Evolutionary conservation across 2,113 vertebrate genomes (phyloP).

Genomic region (Stictonetta naevosa): DNA sequence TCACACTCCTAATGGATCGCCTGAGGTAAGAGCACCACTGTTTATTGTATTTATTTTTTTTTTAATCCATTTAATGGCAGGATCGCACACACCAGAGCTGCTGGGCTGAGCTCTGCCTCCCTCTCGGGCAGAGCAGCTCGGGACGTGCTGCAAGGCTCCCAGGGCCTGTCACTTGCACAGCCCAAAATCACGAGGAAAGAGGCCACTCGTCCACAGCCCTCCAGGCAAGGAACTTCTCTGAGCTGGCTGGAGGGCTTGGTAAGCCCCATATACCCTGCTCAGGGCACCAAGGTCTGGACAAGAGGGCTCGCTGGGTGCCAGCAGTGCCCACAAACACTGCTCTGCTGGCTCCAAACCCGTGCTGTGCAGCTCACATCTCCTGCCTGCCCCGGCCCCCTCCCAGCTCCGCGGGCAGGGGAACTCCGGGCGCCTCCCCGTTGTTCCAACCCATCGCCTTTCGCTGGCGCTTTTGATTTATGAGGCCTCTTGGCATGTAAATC

Average conservation of each 20-base stretch:
- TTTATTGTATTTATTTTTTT: slow-evolving; percentile 23
- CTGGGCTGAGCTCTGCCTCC: slow-evolving; percentile 12
- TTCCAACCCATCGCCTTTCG: background rate
- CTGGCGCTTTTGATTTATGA: background rate
- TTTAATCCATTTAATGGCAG: slow-evolving; percentile 8
- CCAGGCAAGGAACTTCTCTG: background rate
- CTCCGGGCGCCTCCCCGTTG: background rate
- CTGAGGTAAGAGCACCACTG: slow-evolving; percentile 50
- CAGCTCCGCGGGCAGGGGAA: rapidly evolving
- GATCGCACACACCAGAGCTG: background rate
- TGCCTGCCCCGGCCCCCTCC: rapidly evolving
- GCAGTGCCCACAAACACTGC: rapidly evolving
- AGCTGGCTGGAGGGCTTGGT: background rate
- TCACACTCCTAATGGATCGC: slow-evolving; percentile 61
- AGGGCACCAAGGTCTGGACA: background rate
- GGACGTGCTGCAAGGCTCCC: background rate
- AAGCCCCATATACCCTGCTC: background rate
- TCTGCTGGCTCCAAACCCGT: background rate
- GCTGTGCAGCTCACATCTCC: background rate
- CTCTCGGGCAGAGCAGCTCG: background rate
- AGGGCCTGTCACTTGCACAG: background rate
- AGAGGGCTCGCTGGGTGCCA: rapidly evolving
- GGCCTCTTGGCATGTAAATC: background rate
- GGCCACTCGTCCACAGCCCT: background rate
- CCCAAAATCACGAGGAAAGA: background rate